Base-by-base conservation (phyloP, 2,113 vertebrate species). In the Corythornis madagascariensis region DNA sequence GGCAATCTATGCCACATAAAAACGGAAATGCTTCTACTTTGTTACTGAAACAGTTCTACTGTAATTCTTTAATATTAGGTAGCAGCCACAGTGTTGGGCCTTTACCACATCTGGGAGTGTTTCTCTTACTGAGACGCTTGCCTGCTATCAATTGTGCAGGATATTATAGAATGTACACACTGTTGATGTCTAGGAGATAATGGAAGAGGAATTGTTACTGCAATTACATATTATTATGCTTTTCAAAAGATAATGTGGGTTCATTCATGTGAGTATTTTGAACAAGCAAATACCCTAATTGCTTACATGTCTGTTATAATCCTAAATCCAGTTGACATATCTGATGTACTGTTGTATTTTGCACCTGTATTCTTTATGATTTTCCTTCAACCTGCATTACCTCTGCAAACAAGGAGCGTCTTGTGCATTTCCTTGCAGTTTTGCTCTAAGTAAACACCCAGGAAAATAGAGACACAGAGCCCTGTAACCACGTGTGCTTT, bases 131-230 rank as follows among this genome's bases (percentile, higher is more conserved):
- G 28, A 91, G 88, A 92, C 77, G 56, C 52, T 52, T 64, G 86
- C 65, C 88, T 94, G 86, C 88, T 86, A 94, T 90, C 90, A 93
- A 2, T 91, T 88, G 86, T 88, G 79, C 92, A 89, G 86, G 88
- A 77, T 95, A 88, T 95, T 94, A 90, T 40, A 92, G 82, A 71
- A 95, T 2, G 2, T 83, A 80, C 77, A 65, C 88, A 91, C 57
- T 96, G 95, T 95, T 96, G 94, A 95, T 96, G 94, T 96, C 94
- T 94, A 83, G 90, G 83, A 78, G 90, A 96, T 95, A 96, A 96
- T 94, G 92, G 93, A 96, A 95, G 89, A 95, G 86, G 96, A 96
- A 95, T 95, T 96, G 94, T 94, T 96, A 95, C 96, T 91, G 96
- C 94, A 95, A 95, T 96, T 96, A 95, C 69, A 64, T 81, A 95